Evolutionary conservation across 2,797 vertebrate species (phyloP), one percentile per base, ranked within the genome.

Genomic region (Lagodon rhomboides): DNA sequence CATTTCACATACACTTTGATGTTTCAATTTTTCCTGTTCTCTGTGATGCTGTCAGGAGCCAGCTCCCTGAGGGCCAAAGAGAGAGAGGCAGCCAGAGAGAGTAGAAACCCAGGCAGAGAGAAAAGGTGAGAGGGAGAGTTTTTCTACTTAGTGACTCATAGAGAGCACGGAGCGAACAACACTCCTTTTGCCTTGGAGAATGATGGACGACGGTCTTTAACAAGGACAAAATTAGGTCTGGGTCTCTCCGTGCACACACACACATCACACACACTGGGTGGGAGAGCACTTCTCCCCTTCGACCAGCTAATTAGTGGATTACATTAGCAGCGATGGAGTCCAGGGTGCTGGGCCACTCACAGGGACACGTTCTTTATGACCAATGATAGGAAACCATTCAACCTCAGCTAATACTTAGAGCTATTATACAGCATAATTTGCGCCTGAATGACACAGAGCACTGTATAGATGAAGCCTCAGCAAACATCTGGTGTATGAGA

Each of bases 1-100:
- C 86, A 88, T 83, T 88, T 90, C 82, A 83, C 66, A 83, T 83
- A 87, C 83, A 88, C 85, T 83, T 79, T 80, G 82, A 84, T 85
- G 89, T 84, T 83, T 87, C 80, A 72, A 47, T 87, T 90, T 68
- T 73, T 79, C 70, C 20, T 68, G 50, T 62, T 74, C 82, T 83
- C 63, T 61, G 74, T 71, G 79, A 86, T 83, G 83, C 84, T 80
- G 87, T 90, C 90, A 93, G 89, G 63, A 89, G 88, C 34, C 69
- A 76, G 84, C 74, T 87, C 91, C 89, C 90, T 0, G 53, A 69
- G 73, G 88, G 79, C 60, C 16, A n/a, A 23, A 54, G 34, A 60
- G 73, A 67, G 44, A 66, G 68, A 71, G 59, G 58, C 59, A 87
- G 77, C 22, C 41, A 80, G 76, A 62, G 67, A 80, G 77, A 84